Percentiles rank a stretch among this genome's conserved stretches.
These are phyloP conservation scores for Micropterix aruncella DNA, from an alignment of 2,888 invertebrate species.

Conservation along the genomic window DNA sequence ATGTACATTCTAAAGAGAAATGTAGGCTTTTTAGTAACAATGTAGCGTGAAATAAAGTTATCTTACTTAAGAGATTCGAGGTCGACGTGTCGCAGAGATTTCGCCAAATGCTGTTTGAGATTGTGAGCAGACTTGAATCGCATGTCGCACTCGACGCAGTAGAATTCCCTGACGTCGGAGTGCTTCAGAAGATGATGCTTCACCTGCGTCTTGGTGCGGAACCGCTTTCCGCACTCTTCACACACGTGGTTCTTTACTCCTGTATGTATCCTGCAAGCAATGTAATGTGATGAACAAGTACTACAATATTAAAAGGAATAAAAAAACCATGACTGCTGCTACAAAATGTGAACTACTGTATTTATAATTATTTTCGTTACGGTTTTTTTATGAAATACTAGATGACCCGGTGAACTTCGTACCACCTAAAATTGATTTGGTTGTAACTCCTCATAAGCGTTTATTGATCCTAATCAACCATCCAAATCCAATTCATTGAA, in stretches of 20 bases:
- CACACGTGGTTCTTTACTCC: constrained; percentile 31
- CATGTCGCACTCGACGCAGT: constrained; percentile 27
- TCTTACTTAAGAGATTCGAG: constrained; percentile 18
- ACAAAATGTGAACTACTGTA: too few species aligned
- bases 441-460: too few species aligned
- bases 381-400: too few species aligned
- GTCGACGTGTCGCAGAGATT: constrained; percentile 25
- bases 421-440: too few species aligned
- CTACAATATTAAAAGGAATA: background rate
- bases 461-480: too few species aligned
- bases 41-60: too few species aligned
- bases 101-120: constrained; percentile 23
- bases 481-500: too few species aligned
- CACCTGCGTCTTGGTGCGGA: constrained; percentile 27
- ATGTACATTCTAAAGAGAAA: too few species aligned
- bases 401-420: too few species aligned
- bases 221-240: constrained; percentile 21
- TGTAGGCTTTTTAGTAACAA: too few species aligned
- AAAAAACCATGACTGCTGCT: too few species aligned
- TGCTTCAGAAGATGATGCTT: constrained; percentile 28
- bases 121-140: constrained; percentile 29
- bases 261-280: constrained; percentile 23
- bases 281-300: background rate
- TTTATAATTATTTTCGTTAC: too few species aligned
- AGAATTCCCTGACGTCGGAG: constrained; percentile 22